Percentiles rank a stretch among this genome's conserved stretches.
phyloP scores from a whole-genome alignment of 2,113 vertebrate species.

The Tylochromis polylepis region DNA sequence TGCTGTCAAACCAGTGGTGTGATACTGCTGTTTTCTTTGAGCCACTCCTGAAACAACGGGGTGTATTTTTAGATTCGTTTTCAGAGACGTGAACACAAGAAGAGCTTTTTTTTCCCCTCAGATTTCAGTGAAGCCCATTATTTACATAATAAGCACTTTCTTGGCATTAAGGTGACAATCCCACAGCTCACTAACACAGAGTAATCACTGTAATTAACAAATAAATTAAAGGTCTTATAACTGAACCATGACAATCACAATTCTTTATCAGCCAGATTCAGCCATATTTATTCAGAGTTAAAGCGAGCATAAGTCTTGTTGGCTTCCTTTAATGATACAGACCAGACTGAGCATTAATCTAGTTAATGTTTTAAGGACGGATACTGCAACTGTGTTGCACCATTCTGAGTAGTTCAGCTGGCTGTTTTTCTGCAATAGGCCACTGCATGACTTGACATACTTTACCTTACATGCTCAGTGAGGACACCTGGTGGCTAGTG shows the following conservation, averaged over 20 bases:
- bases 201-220: conserved; percentile 38
- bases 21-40: conserved; percentile 7
- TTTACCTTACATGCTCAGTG: conserved; percentile 17
- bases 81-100: background rate
- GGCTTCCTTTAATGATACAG: background rate
- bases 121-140: background rate
- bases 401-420: conserved; percentile 6
- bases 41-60: conserved; percentile 1
- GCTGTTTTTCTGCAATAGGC: background rate
- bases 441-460: conserved; percentile 14
- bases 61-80: conserved; percentile 25
- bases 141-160: conserved; percentile 5
- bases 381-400: conserved; percentile 28
- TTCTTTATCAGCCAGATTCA: background rate
- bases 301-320: background rate
- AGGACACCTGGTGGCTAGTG: conserved; percentile 43
- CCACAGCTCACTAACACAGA: background rate
- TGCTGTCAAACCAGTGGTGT: conserved; percentile 24
- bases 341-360: background rate
- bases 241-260: background rate
- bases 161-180: background rate
- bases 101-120: background rate
- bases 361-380: background rate
- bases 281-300: background rate
- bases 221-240: background rate